These are phyloP conservation scores for Arvicanthis niloticus DNA, from an alignment of 2,113 vertebrate genomes.

Conservation along the genomic window DNA sequence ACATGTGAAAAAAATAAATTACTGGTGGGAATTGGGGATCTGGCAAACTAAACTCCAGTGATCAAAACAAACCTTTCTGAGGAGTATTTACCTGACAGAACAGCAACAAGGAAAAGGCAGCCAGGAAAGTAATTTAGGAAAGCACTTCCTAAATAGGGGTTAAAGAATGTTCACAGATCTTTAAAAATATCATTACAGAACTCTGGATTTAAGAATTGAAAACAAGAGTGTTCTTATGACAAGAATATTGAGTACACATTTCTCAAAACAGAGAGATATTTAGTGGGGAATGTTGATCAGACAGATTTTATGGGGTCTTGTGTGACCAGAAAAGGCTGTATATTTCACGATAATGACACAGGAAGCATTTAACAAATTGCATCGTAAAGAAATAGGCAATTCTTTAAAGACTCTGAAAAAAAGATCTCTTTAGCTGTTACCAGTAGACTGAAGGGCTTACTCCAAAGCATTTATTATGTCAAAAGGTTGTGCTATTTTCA, in stretches of 20 bases:
- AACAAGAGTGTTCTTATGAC: not conserved
- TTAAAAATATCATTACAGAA: not conserved
- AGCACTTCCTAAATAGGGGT: not conserved
- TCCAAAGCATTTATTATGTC: not conserved
- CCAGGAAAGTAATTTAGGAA: not conserved
- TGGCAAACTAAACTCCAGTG: not conserved
- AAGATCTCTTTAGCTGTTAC: not conserved
- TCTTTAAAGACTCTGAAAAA: not conserved
- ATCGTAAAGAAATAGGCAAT: not conserved
- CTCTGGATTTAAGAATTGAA: constrained; percentile 19
- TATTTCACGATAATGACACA: not conserved
- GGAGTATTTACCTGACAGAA: not conserved
- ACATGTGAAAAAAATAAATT: not conserved
- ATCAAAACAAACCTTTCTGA: not conserved
- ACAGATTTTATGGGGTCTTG: not conserved
- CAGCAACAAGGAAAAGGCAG: not conserved
- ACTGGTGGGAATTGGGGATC: not conserved
- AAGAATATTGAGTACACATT: not conserved
- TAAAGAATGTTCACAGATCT: not conserved
- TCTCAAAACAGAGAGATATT: not conserved
- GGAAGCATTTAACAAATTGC: not conserved
- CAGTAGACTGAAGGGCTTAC: not conserved
- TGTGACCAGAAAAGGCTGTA: too few species aligned
- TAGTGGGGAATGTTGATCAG: not conserved
- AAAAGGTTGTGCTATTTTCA: too few species aligned